Percentiles rank a stretch among this genome's conserved stretches.
These are phyloP conservation scores for Oxystoma pomonae DNA, from an alignment of 2,888 invertebrate genomes.

Conservation along the genomic window DNA sequence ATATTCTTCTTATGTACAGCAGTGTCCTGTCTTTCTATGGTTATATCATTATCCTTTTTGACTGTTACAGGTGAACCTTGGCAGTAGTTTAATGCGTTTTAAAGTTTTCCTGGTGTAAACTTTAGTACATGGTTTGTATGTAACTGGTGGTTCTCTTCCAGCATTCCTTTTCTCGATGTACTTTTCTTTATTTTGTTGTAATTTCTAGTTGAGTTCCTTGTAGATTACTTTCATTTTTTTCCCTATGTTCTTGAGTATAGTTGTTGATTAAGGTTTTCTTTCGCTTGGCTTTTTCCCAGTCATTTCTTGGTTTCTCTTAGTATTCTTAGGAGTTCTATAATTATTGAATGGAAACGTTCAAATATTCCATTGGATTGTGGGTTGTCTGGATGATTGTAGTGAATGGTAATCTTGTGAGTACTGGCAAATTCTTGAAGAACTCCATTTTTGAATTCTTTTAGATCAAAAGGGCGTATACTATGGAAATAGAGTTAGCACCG, in stretches of 20 bases:
- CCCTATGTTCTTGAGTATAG: neutral
- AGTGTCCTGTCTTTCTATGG: neutral
- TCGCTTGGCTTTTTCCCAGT: no score
- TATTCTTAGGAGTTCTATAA: no score
- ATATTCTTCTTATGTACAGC: neutral
- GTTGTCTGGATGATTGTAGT: neutral
- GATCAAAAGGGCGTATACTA: constrained; percentile 7
- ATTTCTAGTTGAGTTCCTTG: neutral
- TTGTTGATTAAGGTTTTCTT: neutral
- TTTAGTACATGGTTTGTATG: neutral
- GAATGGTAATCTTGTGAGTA: constrained; percentile 2
- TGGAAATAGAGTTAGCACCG: no score
- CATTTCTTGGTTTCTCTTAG: no score
- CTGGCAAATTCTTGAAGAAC: constrained; percentile 13
- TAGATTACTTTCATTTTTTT: neutral
- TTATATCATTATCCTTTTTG: neutral
- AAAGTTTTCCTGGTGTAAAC: neutral
- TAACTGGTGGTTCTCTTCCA: neutral
- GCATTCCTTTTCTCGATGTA: neutral
- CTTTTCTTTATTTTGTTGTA: neutral
- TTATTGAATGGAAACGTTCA: no score
- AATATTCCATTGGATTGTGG: no score
- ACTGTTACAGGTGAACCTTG: neutral
- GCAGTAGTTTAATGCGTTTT: neutral
- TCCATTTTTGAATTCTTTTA: constrained; percentile 21